These are phyloP conservation scores for Acanthococcus lagerstroemiae DNA, from an alignment of 2,888 invertebrate genomes.

Conservation along the genomic window DNA sequence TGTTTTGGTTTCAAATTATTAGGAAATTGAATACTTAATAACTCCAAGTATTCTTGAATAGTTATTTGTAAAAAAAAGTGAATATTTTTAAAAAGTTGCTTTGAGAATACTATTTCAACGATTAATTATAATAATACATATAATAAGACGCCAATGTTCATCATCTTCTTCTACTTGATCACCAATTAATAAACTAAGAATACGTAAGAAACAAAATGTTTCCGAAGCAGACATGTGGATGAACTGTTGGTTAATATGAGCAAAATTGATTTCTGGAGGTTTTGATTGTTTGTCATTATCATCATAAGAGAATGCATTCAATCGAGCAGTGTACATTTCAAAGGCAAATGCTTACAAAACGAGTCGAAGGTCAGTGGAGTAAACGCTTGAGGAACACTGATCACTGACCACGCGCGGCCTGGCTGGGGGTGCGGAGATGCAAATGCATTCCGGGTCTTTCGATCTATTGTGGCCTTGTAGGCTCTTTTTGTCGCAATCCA, in stretches of 20 bases:
- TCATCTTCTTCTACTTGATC: conserved; percentile 31
- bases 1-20: conserved; percentile 34
- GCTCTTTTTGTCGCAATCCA: too few relatives aligned
- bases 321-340: too few relatives aligned
- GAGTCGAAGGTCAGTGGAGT: too few relatives aligned
- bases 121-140: conserved; percentile 31
- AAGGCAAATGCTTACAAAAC: too few relatives aligned
- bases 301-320: neutral
- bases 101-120: neutral
- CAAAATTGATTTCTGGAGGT: neutral
- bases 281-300: conserved; percentile 5
- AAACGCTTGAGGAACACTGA: too few relatives aligned
- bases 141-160: conserved; percentile 25
- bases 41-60: conserved; percentile 33
- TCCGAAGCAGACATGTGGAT: conserved; percentile 31
- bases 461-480: too few relatives aligned
- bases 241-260: conserved; percentile 11
- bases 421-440: too few relatives aligned
- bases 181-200: conserved; percentile 31
- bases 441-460: too few relatives aligned
- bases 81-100: neutral
- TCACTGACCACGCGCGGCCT: too few relatives aligned
- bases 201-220: conserved; percentile 26
- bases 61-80: neutral
- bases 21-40: conserved; percentile 27